These are phyloP conservation scores for Scolopax rusticola DNA, from an alignment of 2,797 vertebrate species.

Conservation along the genomic window DNA sequence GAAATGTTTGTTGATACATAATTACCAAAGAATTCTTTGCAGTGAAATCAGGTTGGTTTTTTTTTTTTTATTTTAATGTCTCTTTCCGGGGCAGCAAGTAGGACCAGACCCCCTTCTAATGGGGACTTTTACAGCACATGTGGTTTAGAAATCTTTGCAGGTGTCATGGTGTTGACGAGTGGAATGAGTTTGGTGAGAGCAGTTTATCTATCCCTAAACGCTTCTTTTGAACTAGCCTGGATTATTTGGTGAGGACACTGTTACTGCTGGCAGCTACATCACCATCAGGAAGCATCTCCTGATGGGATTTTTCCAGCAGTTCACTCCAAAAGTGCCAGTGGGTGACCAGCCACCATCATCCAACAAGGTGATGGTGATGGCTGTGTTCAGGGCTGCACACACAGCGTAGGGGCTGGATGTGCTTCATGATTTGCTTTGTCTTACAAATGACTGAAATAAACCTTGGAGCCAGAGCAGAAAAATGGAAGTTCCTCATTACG, in stretches of 20 bases:
- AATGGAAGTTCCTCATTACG: background rate
- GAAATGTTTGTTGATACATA: background rate
- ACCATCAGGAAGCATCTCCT: background rate
- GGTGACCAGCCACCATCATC: background rate
- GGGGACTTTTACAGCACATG: too few relatives aligned
- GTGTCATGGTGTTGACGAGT: accelerated
- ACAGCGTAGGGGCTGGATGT: background rate
- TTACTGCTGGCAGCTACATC: background rate
- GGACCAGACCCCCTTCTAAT: background rate
- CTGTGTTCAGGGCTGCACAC: accelerated
- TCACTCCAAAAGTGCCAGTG: too few relatives aligned
- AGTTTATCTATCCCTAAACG: background rate
- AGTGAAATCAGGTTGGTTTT: background rate
- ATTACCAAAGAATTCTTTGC: background rate
- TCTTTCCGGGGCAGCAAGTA: background rate
- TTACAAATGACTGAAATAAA: background rate
- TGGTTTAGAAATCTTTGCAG: background rate
- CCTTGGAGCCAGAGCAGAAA: background rate
- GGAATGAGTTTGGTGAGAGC: too few relatives aligned
- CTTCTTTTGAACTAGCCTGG: too few relatives aligned
- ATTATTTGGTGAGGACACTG: background rate
- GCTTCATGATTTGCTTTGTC: background rate
- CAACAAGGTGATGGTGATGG: accelerated
- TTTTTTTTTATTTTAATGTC: background rate
- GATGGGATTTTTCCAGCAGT: background rate